Conservation (phyloP, 2,113 vertebrate species). For the Phalacrocorax carbo region DNA sequence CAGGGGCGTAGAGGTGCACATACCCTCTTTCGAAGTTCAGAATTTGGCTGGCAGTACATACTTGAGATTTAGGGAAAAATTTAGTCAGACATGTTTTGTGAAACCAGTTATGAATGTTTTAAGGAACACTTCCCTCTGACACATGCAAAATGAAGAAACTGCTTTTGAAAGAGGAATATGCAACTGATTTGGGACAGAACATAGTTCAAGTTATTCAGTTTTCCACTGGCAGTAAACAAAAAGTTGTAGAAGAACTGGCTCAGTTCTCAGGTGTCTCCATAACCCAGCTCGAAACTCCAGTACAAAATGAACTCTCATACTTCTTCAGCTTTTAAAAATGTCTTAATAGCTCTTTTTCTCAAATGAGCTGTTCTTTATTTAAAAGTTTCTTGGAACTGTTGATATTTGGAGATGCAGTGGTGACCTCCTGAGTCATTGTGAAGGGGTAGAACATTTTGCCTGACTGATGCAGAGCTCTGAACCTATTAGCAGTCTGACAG, state of each 20-base stretch:
- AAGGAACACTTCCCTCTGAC: not conserved
- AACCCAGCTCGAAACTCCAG: not conserved
- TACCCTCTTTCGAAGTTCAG: not conserved
- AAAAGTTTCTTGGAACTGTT: not conserved
- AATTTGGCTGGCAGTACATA: not conserved
- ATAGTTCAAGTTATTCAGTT: not conserved
- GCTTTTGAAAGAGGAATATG: not conserved
- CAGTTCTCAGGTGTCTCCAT: not conserved
- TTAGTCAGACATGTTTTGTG: not conserved
- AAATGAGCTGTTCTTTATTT: not conserved
- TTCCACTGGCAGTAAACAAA: not conserved
- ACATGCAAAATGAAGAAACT: not conserved
- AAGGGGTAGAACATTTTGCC: not conserved
- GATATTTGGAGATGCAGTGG: not conserved
- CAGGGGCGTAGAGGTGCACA: not conserved
- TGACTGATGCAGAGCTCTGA: not conserved
- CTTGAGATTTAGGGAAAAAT: not conserved
- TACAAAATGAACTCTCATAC: not conserved
- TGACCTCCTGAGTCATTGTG: not conserved
- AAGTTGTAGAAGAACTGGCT: not conserved
- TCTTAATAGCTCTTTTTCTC: not conserved
- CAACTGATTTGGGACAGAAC: not conserved
- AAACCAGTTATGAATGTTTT: not conserved
- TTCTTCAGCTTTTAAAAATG: not conserved
- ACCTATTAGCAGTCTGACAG: not conserved